A percentile compares a stretch with the other conserved stretches of the same genome.
Conservation (phyloP, 2,797 vertebrate genomes). For the Phataginus tetradactyla region DNA sequence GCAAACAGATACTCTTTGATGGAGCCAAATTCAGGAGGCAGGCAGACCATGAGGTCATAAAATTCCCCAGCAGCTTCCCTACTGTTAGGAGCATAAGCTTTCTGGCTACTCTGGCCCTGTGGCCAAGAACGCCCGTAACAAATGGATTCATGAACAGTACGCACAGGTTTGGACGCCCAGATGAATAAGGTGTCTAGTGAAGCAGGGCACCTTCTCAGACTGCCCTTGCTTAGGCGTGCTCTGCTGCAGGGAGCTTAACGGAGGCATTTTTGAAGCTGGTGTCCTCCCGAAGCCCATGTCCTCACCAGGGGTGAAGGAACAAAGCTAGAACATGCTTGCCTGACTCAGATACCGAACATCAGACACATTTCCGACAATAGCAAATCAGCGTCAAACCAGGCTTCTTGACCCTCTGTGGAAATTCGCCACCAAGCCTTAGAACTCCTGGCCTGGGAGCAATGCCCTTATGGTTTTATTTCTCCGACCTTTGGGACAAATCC, state of each 20-base stretch:
- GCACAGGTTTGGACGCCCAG: accelerated
- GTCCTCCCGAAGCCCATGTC: too few species aligned
- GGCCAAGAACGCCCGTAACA: background rate
- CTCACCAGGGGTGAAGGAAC: background rate
- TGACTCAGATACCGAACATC: accelerated
- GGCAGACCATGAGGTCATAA: background rate
- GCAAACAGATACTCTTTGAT: background rate
- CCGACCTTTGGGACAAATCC: background rate
- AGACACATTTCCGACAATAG: background rate
- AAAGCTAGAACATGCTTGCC: background rate
- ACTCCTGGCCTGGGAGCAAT: background rate
- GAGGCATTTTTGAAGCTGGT: background rate
- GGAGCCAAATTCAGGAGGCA: background rate
- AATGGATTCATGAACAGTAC: background rate
- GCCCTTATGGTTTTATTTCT: background rate
- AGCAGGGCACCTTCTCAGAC: background rate
- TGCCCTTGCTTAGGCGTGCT: background rate
- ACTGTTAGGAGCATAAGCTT: background rate
- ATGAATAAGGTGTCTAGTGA: background rate
- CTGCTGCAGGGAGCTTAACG: background rate
- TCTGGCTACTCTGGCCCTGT: accelerated
- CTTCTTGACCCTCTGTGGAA: background rate
- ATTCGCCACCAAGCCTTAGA: background rate
- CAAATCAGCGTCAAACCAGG: background rate
- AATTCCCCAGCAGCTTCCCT: background rate